A percentile compares a stretch with the other conserved stretches of the same genome.
These are phyloP conservation scores for Dromas ardeola DNA, from an alignment of 2,113 vertebrate genomes.

Conservation along the genomic window DNA sequence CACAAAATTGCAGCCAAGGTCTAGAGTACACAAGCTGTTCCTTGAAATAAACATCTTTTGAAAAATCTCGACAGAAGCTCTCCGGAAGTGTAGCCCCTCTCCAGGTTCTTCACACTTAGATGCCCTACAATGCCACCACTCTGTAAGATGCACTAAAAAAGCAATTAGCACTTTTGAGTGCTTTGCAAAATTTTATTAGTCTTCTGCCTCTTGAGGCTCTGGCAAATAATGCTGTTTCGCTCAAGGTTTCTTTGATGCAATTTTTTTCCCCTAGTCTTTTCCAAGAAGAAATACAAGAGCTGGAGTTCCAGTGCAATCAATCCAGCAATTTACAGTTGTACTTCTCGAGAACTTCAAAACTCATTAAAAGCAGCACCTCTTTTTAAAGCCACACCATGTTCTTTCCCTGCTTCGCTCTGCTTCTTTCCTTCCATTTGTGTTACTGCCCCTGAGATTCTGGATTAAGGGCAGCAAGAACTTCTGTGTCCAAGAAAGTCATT, in stretches of 20 bases:
- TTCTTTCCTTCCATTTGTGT: too few species aligned
- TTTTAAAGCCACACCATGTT: neutral
- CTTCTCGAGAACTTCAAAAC: neutral
- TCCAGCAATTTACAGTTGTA: neutral
- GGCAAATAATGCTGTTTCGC: constrained; percentile 4
- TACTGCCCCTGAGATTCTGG: neutral
- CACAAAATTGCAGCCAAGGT: neutral
- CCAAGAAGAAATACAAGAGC: neutral
- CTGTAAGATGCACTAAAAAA: neutral
- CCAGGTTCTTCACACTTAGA: neutral
- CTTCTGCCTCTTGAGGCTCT: constrained; percentile 12
- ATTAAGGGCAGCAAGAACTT: neutral
- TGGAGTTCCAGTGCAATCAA: neutral
- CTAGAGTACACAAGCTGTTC: neutral
- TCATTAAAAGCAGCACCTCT: neutral
- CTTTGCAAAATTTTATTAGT: neutral
- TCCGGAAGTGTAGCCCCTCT: neutral
- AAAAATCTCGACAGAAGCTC: neutral
- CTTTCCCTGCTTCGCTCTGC: neutral
- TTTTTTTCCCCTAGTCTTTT: neutral
- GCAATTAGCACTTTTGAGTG: constrained; percentile 48
- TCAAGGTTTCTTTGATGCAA: neutral
- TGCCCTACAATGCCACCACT: neutral
- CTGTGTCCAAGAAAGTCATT: neutral
- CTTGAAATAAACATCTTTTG: neutral